A percentile compares a stretch with the other conserved stretches of the same genome.
phyloP scores from a whole-genome alignment of 1,140 invertebrate species.

The Bombus vancouverensis region DNA sequence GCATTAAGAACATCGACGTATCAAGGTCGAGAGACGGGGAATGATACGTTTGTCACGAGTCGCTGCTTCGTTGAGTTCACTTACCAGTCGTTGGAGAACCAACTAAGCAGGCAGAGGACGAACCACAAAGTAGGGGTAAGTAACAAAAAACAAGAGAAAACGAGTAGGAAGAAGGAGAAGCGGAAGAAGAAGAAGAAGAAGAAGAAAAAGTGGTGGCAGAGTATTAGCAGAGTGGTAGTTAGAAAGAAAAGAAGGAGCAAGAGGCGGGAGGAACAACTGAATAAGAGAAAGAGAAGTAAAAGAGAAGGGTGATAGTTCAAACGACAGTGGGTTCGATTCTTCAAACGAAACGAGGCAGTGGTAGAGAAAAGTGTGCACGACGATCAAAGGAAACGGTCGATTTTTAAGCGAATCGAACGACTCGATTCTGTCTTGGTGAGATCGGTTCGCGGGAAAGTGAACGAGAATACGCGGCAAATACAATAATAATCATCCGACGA shows the following conservation, averaged over 20 bases:
- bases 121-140: background rate
- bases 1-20: conserved; percentile 8
- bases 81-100: conserved; percentile 39
- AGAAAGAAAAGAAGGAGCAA: background rate
- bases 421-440: background rate
- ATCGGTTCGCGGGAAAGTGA: background rate
- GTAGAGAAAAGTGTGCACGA: conserved; percentile 9
- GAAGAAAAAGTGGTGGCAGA: background rate
- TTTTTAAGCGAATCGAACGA: background rate
- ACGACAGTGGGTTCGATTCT: conserved; percentile 39
- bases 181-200: conserved; percentile 3
- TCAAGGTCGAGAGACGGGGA: conserved; percentile 33
- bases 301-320: conserved; percentile 58
- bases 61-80: conserved; percentile 12
- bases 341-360: conserved; percentile 24
- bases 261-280: background rate
- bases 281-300: conserved; percentile 16
- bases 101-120: background rate
- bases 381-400: conserved; percentile 4
- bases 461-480: background rate
- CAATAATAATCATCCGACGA: background rate
- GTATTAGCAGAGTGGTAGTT: background rate
- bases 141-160: background rate
- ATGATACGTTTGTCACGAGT: conserved; percentile 13
- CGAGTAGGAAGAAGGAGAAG: background rate